Evolutionary conservation across 1,140 invertebrate species (phyloP), one percentile per base, ranked within the genome.

Genomic region (Drosophila ogumai): DNA sequence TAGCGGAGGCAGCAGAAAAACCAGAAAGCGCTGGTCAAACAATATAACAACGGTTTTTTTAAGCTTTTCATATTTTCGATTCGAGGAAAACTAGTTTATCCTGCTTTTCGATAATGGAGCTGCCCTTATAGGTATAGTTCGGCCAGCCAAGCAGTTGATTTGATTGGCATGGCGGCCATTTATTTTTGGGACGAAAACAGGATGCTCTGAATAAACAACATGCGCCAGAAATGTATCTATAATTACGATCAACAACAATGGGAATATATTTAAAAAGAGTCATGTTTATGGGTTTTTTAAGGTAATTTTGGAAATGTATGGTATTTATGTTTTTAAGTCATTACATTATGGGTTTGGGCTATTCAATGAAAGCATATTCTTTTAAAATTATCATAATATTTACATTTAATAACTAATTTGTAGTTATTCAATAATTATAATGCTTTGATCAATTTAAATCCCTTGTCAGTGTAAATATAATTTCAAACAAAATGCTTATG

Each of bases 11-110:
- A 58, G 55, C 34, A 41, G 44, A 52, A 77, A 77, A 38, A 38
- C 52, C 36, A 38, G 34, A 73, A 58, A 64, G 22, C 19, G 28
- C 43, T 75, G 72, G 67, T 56, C 38, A 58, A 49, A 46, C 63
- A 61, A 49, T 67, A 58, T 22, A 65, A 50, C 41, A 52, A 73
- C 17, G 50, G 22, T 67, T 60, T 61, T 74, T 88, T 86, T 79
- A 75, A 81, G 64, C 77, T 75, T 73, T 61, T 77, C 74, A 77
- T 77, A 77, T 60, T 77, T 68, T 55, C 41, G 63, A 56, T 75
- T 75, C 15, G 25, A 28, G 41, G 13, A 40, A 46, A 38, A 55
- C 46, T 76, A 55, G 74, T 59, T 77, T 59, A 54, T 76, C 32
- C 63, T 25, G n/a, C 28, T 36, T 55, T 32, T 55, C 31, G 41